Percentiles rank a stretch among this genome's conserved stretches.
Evolutionary conservation across 2,888 invertebrate genomes (phyloP).

Genomic region (Heliconius charithonia): DNA sequence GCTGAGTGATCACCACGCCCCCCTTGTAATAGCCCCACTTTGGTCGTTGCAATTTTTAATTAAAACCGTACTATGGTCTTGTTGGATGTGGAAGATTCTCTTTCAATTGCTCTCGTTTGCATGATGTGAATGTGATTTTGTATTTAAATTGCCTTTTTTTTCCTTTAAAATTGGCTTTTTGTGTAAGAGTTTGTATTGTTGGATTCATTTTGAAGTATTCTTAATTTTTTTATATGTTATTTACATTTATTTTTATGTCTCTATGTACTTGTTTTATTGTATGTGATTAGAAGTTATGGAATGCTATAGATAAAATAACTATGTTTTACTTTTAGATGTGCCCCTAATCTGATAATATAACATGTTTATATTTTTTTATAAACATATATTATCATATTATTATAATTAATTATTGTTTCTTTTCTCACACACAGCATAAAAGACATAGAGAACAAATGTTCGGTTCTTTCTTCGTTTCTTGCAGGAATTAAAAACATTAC

Average conservation of each 20-base stretch:
- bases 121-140: not conserved
- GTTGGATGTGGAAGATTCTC: conserved; percentile 2
- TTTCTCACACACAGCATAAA: not conserved
- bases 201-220: not conserved
- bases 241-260: too few relatives aligned
- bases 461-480: not conserved
- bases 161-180: not conserved
- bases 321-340: too few relatives aligned
- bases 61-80: conserved; percentile 16
- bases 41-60: conserved; percentile 27
- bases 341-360: too few relatives aligned
- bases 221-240: not conserved
- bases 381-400: too few relatives aligned
- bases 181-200: not conserved
- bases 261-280: too few relatives aligned
- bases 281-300: not conserved
- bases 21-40: conserved; percentile 32
- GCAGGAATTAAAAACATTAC: too few relatives aligned
- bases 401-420: too few relatives aligned
- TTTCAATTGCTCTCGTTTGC: conserved; percentile 22
- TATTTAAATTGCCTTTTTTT: conserved; percentile 2
- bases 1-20: conserved; percentile 29
- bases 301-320: too few relatives aligned
- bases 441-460: not conserved
- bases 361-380: too few relatives aligned